Evolutionary conservation across 2,888 invertebrate genomes (phyloP), one percentile per base, ranked within the genome.

Genomic region (Ctena decussata): DNA sequence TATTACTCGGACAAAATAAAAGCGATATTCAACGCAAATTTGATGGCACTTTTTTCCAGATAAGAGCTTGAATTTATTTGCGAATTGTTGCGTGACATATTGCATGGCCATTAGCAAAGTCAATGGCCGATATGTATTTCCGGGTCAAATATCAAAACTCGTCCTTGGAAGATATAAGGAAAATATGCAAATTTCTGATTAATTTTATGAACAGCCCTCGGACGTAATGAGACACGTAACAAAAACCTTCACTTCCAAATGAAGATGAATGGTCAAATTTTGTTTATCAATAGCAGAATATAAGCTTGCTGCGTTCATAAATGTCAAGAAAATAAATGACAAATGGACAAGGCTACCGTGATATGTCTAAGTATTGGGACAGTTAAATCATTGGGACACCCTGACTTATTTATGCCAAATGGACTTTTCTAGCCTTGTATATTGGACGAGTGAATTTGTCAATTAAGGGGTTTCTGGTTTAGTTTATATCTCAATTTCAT

Each of bases 161-260:
- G 65, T 65, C 65, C 65, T 65, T 65, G 35, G 32, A 32, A 8
- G 18, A 21, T 12, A 65, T 21, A 35, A 3, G 35, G 35, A 35
- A 57, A 35, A 65, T 65, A 65, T 65, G 65, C 24, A 35, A 65
- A 65, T 65, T 65, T 65, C 65, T 65, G 12, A 65, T 35, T 65
- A 65, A 65, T 65, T 65, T 35, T 65, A 30, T 35, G 12, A 18
- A 11, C 65, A 65, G 65, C 35, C 35, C 5, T 65, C 65, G 65
- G 65, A 65, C 65, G 35, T 65, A 65, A 65, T 65, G 1, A 35
- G 65, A 65, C 65, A 65, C 65, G 35, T 35, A 65, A 65, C 65
- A 65, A 35, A 65, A 35, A 65, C 65, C 65, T 65, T 65, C 11
- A 65, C 21, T 65, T 21, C 65, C 2, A 35, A 65, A 65, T 65